Percentiles rank a stretch among this genome's conserved stretches.
Conservation (phyloP, 2,797 vertebrate species). For the Catostomus latipinnis region DNA sequence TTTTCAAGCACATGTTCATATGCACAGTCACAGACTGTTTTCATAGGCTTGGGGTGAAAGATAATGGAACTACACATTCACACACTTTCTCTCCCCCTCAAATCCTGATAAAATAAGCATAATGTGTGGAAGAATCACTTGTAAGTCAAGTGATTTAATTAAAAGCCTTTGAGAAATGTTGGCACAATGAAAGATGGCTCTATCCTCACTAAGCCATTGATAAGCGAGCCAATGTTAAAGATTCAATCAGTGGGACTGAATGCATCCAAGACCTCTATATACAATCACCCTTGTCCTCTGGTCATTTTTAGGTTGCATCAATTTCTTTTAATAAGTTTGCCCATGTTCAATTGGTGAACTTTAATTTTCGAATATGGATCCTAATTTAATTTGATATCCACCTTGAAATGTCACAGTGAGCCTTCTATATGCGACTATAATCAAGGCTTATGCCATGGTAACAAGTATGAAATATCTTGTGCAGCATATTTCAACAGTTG, state of each 20-base stretch:
- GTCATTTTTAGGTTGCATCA: not conserved
- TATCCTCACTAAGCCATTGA: slow-evolving; percentile 6
- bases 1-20: not conserved
- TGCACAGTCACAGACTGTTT: slow-evolving; percentile 5
- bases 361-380: not conserved
- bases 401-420: slow-evolving; percentile 6
- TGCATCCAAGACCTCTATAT: slow-evolving; percentile 7
- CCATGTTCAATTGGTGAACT: not conserved
- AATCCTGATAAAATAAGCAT: slow-evolving; percentile 1
- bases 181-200: slow-evolving; percentile 11
- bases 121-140: not conserved
- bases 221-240: slow-evolving; percentile 26
- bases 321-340: slow-evolving; percentile 8
- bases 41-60: not conserved
- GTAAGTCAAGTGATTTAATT: slow-evolving; percentile 17
- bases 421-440: not conserved
- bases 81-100: not conserved
- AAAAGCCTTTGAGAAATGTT: slow-evolving; percentile 35
- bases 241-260: slow-evolving; percentile 31
- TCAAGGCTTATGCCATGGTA: slow-evolving; percentile 20
- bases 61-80: not conserved
- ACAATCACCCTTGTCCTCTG: not conserved
- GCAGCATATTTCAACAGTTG: no score
- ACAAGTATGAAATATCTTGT: slow-evolving; percentile 1
- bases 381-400: slow-evolving; percentile 6